Conservation (phyloP, 1,140 invertebrate species). For the Belonocnema kinseyi region DNA sequence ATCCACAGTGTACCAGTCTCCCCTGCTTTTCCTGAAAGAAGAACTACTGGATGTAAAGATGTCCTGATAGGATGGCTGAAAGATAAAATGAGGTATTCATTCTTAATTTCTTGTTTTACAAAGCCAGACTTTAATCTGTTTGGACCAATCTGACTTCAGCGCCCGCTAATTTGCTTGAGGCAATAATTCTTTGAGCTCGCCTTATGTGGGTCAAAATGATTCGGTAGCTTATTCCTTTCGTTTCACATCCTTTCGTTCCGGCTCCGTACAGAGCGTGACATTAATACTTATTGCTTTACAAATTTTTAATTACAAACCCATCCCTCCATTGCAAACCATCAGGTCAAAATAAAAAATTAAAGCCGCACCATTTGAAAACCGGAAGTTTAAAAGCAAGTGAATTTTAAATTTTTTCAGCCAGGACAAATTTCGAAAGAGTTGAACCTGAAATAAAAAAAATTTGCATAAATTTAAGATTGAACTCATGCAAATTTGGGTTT, state of each 20-base stretch:
- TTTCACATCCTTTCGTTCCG: conserved; percentile 45
- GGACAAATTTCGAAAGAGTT: too few relatives aligned
- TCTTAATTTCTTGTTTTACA: too few relatives aligned
- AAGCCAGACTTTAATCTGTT: not conserved
- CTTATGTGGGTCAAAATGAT: conserved; percentile 68
- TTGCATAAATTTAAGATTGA: too few relatives aligned
- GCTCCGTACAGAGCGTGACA: conserved; percentile 1
- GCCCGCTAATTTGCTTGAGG: conserved; percentile 38
- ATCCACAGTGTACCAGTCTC: too few relatives aligned
- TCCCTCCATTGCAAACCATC: not conserved
- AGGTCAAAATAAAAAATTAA: not conserved
- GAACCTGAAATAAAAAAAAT: too few relatives aligned
- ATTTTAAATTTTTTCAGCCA: too few relatives aligned
- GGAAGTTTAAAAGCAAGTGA: too few relatives aligned
- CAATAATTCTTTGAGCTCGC: conserved; percentile 37
- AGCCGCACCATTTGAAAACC: too few relatives aligned
- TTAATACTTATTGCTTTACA: conserved; percentile 12
- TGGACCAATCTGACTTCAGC: conserved; percentile 2
- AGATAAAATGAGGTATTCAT: not conserved
- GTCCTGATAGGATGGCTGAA: not conserved
- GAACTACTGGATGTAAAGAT: too few relatives aligned
- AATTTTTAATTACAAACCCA: not conserved
- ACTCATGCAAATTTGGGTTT: too few relatives aligned
- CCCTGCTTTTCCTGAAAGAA: too few relatives aligned
- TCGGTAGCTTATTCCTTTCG: conserved; percentile 63